Evolutionary conservation across 35 echinoderm and acorn worm species (phyloP), one percentile per base, ranked within the genome.

Genomic region (Apostichopus parvimensis): DNA sequence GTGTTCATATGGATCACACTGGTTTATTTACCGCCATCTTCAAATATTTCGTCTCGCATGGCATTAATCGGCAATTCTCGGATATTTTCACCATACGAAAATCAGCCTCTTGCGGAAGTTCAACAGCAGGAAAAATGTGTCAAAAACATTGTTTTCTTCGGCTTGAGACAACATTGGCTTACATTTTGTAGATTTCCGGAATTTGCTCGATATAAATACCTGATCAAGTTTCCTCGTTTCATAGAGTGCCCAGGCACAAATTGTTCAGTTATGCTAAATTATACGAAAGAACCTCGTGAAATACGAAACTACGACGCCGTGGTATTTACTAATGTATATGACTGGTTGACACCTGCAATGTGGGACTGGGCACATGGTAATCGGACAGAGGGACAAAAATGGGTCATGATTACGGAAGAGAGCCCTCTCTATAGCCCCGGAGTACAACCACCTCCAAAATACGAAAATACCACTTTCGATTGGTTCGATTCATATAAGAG

Each of bases 401-500:
- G 89, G 89, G 76, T 91, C 4, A 91, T 91, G 89, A 79, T 91
- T 2, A 91, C 89, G 10, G 72, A 91, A 15, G 89, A 91, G 55
- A 91, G 89, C 55, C 89, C 89, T 4, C 28, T 78, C 5, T 91
- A 91, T 15, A 73, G 78, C n/a, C 89, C 89, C 13, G 89, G 89
- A 9, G 53, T 91, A 5, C 71, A 60, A 57, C 89, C 89, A 26
- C 89, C 89, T 1, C 6, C 6, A 6, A 59, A 77, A 18, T 91
- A 91, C 52, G 89, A 13, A 7, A 78, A 91, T 54, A 79, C 17
- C 8, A 68, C 77, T 24, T 91, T 57, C 56, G 89, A 91, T n/a
- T 91, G 76, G 71, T 91, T 79, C 13, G 89, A 79, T 53, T 78
- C 89, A 12, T 91, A 91, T 53, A 91, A 91, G 61, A 91, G 89